These are phyloP conservation scores for Epinotia bilunana DNA, from an alignment of 2,888 invertebrate species.

Conservation along the genomic window DNA sequence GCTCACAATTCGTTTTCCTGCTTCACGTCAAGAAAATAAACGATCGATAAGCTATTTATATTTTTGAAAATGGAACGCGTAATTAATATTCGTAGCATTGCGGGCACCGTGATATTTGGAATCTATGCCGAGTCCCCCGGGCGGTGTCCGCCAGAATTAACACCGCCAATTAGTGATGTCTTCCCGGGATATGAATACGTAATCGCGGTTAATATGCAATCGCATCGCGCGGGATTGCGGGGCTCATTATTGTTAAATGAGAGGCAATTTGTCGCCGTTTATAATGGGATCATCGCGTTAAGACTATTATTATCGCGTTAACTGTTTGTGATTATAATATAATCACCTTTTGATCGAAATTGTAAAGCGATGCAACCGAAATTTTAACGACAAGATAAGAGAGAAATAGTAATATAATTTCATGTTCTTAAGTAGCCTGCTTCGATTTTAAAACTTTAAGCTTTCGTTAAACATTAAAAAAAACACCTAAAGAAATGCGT, in stretches of 20 bases:
- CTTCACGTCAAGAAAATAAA: conserved; percentile 4
- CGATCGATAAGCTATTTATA: background rate
- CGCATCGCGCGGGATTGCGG: conserved; percentile 33
- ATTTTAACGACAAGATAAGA: too few species aligned
- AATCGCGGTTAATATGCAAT: conserved; percentile 44
- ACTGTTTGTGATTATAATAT: background rate
- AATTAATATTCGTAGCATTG: conserved; percentile 34
- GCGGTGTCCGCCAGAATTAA: conserved; percentile 41
- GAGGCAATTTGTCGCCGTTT: conserved; percentile 34
- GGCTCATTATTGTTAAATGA: conserved; percentile 39
- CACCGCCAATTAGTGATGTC: conserved; percentile 45
- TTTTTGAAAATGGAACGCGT: conserved; percentile 26
- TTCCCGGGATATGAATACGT: conserved; percentile 39
- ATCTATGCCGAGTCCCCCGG: conserved; percentile 30
- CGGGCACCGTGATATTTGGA: conserved; percentile 9
- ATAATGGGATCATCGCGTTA: conserved; percentile 31
- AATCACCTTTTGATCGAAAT: too few species aligned
- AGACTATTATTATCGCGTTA: conserved; percentile 23
- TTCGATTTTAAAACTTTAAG: background rate
- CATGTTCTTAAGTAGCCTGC: too few species aligned
- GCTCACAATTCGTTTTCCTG: background rate
- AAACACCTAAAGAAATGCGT: background rate
- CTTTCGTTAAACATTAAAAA: background rate
- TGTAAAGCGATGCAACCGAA: too few species aligned
- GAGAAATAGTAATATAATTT: too few species aligned